Evolutionary conservation across 2,113 vertebrate genomes (phyloP), one percentile per base, ranked within the genome.

Genomic region (Suncus etruscus): DNA sequence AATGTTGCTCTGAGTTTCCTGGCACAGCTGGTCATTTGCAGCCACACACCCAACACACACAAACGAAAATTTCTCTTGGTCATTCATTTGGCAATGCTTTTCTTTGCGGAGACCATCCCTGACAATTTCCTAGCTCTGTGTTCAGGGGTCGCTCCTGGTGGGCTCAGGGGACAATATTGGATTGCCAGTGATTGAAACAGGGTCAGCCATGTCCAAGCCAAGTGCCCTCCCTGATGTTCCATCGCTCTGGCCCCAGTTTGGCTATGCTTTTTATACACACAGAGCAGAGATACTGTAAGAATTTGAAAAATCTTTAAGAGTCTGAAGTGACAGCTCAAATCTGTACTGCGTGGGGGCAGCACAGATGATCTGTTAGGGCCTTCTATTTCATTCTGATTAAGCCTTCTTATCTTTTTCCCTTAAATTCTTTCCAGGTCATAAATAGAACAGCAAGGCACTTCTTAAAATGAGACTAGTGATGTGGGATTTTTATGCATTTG

Each of bases 1-100:
- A 90, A 63, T 74, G 58, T 22, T 69, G 3, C 45, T 82, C 25
- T 58, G 16, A 61, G n/a, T 87, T 82, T 92, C 31, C n/a, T 82
- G 58, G 79, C 58, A 61, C 65, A 74, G 3, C 61, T 83, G 45
- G 7, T 94, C 69, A 91, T 87, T 96, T 86, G 39, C 12, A 92
- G 54, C 89, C 58, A 89, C 3, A 82, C 11, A 12, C 25, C 32
- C 25, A 51, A 47, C 72, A 45, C 75, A 66, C 45, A 73, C 29
- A 86, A 76, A 79, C 20, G 20, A 69, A 82, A 27, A 83, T 48
- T 39, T 39, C 29, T 81, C 77, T 90, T 78, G 47, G 45, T 87
- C 51, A 86, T 51, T 87, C 27, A 32, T 9, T 75, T 88, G 86
- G 66, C 61, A 87, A 48, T 72, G 16, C 45, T 85, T 82, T 92